Evolutionary conservation across 2,113 vertebrate genomes (phyloP), one percentile per base, ranked within the genome.

Genomic region (Equus quagga): DNA sequence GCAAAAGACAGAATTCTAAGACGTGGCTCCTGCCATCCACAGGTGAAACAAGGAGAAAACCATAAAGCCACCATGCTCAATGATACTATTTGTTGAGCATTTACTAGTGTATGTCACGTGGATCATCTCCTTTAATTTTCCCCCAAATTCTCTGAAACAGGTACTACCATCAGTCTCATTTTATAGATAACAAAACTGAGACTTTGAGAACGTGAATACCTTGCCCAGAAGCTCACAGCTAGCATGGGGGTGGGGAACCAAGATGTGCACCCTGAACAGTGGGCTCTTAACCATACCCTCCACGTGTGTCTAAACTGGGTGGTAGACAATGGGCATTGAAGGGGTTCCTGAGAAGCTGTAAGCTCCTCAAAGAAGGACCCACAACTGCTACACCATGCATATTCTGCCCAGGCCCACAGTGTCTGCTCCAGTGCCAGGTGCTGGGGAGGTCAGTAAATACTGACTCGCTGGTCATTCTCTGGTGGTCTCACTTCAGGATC

Each of bases 151-250:
- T 88, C 49, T 67, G 69, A 58, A 81, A 79, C 54, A 49, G 46
- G 56, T 60, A 58, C 9, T 69, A 14, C 58, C 18, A 49, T 64
- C 33, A 60, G 8, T 86, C 23, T 1, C 33, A 70, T 21, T 70
- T 89, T 46, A 72, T 23, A 92, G 21, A 49, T 54, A 36, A 88
- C 21, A 51, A 89, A 72, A 78, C 26, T 56, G 56, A 94, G 44
- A 51, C 17, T 36, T 15, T 5, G 17, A 64, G 62, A 87, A 11
- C 31, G 15, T 36, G 11, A 56, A 21, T 2, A 46, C 6, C 26
- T 28, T 51, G 19, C 36, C 46, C 46, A 46, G 69, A 94, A 31
- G 33, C 23, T n/a, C 41, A 89, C n/a, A 72, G 46, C 44, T 28
- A 49, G n/a, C 4, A 31, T 26, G 0, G 44, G 36, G 5, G 5